Conservation (phyloP, 2,113 vertebrate species). For the Macaca mulatta region DNA sequence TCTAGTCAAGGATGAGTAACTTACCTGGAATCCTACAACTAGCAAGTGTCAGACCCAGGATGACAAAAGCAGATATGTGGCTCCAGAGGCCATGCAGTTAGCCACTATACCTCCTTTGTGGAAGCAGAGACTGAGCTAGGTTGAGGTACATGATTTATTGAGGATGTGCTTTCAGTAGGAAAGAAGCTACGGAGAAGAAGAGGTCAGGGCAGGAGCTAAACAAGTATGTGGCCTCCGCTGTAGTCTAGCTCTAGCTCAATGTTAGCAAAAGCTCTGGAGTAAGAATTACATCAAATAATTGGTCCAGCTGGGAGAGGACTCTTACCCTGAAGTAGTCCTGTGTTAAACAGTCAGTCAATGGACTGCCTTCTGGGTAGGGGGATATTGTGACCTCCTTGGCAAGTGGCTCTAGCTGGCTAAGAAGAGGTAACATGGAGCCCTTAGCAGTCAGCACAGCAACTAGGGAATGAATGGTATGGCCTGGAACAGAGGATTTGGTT, state of each 20-base stretch:
- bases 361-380: neutral
- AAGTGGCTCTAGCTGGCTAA: neutral
- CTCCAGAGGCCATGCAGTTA: neutral
- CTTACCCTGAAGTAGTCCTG: neutral
- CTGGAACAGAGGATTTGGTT: neutral
- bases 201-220: neutral
- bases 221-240: neutral
- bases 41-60: neutral
- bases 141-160: neutral
- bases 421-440: neutral
- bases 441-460: neutral
- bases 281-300: neutral
- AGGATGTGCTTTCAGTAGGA: neutral
- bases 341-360: neutral
- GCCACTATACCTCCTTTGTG: neutral
- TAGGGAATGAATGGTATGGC: neutral
- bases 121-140: neutral
- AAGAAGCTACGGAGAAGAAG: no score
- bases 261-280: neutral
- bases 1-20: neutral
- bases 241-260: neutral
- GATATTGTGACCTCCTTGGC: neutral
- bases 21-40: neutral
- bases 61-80: no score
- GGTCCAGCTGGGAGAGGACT: neutral